Percentiles rank a stretch among this genome's conserved stretches.
phyloP scores from a whole-genome alignment of 1,140 invertebrate species.

The Adelges cooleyi region DNA sequence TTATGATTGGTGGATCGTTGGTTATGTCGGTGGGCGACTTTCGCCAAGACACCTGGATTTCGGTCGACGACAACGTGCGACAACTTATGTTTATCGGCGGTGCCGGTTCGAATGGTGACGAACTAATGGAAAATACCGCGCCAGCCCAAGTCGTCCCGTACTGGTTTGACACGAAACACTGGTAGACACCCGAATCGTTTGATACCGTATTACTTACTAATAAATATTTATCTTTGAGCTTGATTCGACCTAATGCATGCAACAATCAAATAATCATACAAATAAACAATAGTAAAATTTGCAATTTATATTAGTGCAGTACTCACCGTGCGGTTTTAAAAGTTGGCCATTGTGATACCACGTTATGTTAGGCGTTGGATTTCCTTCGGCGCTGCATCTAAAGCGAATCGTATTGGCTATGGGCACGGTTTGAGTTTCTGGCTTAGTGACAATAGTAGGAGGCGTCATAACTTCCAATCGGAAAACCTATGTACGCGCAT shows the following conservation, averaged over 20 bases:
- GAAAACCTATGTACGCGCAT: conserved; percentile 36
- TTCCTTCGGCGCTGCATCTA: conserved; percentile 54
- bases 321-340: conserved; percentile 46
- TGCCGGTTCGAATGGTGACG: conserved; percentile 43
- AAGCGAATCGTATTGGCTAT: conserved; percentile 55
- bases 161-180: conserved; percentile 59
- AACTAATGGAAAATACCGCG: conserved; percentile 45
- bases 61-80: conserved; percentile 43
- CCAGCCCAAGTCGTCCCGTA: conserved; percentile 52
- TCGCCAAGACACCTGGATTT: conserved; percentile 48
- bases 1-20: conserved; percentile 35
- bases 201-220: conserved; percentile 53
- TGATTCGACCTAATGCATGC: conserved; percentile 40
- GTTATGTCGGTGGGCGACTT: conserved; percentile 37
- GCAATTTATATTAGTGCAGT: not conserved
- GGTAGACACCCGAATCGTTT: conserved; percentile 59
- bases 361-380: conserved; percentile 48
- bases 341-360: conserved; percentile 60
- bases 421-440: conserved; percentile 46
- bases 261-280: conserved; percentile 10
- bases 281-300: not conserved
- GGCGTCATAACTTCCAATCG: conserved; percentile 42
- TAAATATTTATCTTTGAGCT: conserved; percentile 44
- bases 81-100: conserved; percentile 48
- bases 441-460: conserved; percentile 47